These are phyloP conservation scores for Coecobrya sp. DNA, from an alignment of 2,888 invertebrate species.

Conservation along the genomic window DNA sequence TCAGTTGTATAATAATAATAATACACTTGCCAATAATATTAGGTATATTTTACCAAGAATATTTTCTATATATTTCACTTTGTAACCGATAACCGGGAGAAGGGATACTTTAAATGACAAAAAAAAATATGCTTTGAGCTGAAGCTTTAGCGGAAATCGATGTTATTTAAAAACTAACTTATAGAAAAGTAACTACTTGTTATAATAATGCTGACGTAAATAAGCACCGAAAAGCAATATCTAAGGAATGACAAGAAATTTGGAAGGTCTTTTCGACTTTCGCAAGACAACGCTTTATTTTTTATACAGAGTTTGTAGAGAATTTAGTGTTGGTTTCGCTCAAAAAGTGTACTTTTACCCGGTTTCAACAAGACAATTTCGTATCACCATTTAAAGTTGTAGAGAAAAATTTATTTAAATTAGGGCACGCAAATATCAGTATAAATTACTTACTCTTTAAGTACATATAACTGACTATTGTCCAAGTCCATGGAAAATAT, in stretches of 20 bases:
- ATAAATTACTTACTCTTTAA: no score
- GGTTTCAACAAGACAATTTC: neutral
- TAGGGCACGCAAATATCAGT: neutral
- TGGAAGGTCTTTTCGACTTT: neutral
- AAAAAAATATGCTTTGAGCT: neutral
- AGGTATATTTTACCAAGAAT: neutral
- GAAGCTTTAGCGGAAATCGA: neutral
- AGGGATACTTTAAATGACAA: neutral
- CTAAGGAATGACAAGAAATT: conserved; percentile 14
- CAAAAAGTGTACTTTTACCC: neutral
- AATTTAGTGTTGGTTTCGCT: neutral
- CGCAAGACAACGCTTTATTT: neutral
- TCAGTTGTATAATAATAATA: conserved; percentile 9
- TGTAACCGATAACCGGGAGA: neutral
- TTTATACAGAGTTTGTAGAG: neutral
- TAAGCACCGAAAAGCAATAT: conserved; percentile 15
- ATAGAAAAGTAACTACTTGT: neutral
- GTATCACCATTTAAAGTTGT: neutral
- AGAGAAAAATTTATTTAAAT: neutral
- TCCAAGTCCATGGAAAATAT: no score
- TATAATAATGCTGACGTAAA: neutral
- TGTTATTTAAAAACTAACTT: neutral
- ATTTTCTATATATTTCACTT: neutral
- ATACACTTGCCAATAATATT: neutral
- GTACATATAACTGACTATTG: neutral